phyloP scores from a whole-genome alignment of 2,888 invertebrate genomes.

The Ptilodon capucinus region DNA sequence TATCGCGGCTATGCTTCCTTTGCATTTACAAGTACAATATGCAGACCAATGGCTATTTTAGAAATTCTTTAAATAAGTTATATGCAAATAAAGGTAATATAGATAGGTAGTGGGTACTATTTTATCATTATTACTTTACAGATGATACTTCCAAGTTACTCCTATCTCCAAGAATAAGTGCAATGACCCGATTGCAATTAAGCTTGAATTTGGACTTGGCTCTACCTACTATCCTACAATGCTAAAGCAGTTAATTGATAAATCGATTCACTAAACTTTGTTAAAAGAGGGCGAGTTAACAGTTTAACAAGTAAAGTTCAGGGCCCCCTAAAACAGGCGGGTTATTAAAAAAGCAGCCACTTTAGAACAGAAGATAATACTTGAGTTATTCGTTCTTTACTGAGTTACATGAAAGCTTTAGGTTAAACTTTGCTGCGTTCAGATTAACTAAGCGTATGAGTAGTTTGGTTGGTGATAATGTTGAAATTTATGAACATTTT shows the following conservation, averaged over 20 bases:
- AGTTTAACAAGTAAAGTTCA: conserved; percentile 1
- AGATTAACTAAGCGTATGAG: background rate
- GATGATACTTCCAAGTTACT: no score
- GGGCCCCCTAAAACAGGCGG: background rate
- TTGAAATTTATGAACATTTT: background rate
- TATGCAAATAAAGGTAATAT: no score
- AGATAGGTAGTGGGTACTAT: no score
- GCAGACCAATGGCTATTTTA: background rate
- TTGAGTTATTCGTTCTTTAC: background rate
- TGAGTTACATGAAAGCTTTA: background rate
- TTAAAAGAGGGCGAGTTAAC: conserved; percentile 26
- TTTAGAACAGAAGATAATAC: background rate
- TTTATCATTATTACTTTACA: no score
- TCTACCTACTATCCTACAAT: no score
- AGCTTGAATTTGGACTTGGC: no score
- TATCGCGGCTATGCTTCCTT: conserved; percentile 38
- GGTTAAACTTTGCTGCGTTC: background rate
- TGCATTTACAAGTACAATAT: background rate
- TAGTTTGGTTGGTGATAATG: background rate
- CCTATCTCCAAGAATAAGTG: no score
- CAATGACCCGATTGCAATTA: no score
- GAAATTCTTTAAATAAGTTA: background rate
- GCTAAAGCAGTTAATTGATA: no score
- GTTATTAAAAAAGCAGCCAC: background rate
- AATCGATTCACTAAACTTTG: conserved; percentile 29